Evolutionary conservation across 2,888 invertebrate genomes (phyloP).

Genomic region (Notodonta ziczac): DNA sequence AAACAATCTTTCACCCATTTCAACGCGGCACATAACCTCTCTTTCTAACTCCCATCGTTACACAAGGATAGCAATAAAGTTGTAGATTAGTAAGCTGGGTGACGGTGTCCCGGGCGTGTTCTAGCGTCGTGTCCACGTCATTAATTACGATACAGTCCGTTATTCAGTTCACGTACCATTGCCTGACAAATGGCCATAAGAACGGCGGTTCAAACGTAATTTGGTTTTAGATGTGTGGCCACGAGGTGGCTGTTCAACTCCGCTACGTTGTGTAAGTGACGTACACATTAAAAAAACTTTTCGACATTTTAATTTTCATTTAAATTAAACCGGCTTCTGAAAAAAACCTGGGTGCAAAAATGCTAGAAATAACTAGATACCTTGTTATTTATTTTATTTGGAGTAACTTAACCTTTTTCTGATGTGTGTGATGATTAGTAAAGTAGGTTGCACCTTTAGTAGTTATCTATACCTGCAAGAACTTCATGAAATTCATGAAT

Average conservation of each 20-base stretch:
- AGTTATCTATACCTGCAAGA: too few species aligned
- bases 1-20: background rate
- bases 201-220: slow-evolving; percentile 42
- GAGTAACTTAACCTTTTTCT: too few species aligned
- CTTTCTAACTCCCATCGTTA: slow-evolving; percentile 1
- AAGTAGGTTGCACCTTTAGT: too few species aligned
- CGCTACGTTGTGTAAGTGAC: background rate
- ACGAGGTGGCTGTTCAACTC: slow-evolving; percentile 9
- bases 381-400: too few species aligned
- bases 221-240: slow-evolving; percentile 28
- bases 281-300: too few species aligned
- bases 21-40: background rate
- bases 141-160: slow-evolving; percentile 43
- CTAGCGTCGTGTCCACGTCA: slow-evolving; percentile 32
- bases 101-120: slow-evolving; percentile 22
- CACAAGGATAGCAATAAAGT: slow-evolving; percentile 21
- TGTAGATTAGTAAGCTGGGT: slow-evolving; percentile 25
- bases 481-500: too few species aligned
- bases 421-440: too few species aligned
- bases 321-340: too few species aligned
- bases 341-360: too few species aligned
- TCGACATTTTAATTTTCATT: too few species aligned
- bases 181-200: slow-evolving; percentile 51
- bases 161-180: slow-evolving; percentile 42
- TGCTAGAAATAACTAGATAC: too few species aligned